Conservation (phyloP, 2,888 invertebrate genomes). For the Diloba caeruleocephala region DNA sequence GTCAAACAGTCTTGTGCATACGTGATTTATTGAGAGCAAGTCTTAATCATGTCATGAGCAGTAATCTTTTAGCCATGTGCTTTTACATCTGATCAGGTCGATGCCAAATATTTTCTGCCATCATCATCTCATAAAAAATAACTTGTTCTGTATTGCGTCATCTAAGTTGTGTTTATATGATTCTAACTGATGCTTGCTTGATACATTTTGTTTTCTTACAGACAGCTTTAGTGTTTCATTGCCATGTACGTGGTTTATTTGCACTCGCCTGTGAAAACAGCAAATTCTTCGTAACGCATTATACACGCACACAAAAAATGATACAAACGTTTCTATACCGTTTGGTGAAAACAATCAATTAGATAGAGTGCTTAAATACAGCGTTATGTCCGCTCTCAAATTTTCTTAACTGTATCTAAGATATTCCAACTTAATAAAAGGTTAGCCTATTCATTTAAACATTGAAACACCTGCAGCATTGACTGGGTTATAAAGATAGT, state of each 20-base stretch:
- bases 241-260: constrained; percentile 61
- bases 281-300: constrained; percentile 48
- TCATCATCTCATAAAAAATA: constrained; percentile 58
- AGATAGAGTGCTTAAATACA: constrained; percentile 15
- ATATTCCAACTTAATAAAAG: constrained; percentile 10
- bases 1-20: constrained; percentile 77
- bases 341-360: constrained; percentile 27
- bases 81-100: constrained; percentile 65
- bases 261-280: constrained; percentile 56
- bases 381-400: constrained; percentile 11
- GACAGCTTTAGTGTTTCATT: constrained; percentile 64
- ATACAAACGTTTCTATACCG: constrained; percentile 27
- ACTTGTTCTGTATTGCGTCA: constrained; percentile 58
- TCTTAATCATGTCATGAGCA: constrained; percentile 75
- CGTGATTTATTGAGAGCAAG: constrained; percentile 69
- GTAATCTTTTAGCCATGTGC: constrained; percentile 71
- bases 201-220: constrained; percentile 61
- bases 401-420: constrained; percentile 14
- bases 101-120: constrained; percentile 58
- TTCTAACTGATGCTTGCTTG: constrained; percentile 72
- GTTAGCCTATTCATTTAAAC: too few species aligned
- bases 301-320: constrained; percentile 57
- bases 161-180: constrained; percentile 62
- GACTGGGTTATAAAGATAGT: constrained; percentile 32
- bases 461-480: constrained; percentile 45